Evolutionary conservation across 2,888 invertebrate genomes (phyloP).

Genomic region (Silvanus unidentatus): DNA sequence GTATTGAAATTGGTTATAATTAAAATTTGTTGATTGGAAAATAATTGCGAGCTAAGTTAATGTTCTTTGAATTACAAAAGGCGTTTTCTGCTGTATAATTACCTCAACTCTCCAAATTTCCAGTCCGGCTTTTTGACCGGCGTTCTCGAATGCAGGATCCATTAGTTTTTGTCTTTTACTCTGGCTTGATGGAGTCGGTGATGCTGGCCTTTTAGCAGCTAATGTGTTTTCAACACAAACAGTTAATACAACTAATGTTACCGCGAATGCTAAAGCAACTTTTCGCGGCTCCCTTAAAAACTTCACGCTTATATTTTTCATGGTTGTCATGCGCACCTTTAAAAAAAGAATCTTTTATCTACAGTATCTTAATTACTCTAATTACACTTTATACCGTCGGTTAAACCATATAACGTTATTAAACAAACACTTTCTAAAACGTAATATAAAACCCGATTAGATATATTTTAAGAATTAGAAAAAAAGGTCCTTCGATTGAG

Average conservation of each 20-base stretch:
- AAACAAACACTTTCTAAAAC: no score
- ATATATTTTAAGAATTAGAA: no score
- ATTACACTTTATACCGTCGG: no score
- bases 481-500: no score
- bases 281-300: neutral
- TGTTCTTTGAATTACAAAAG: neutral
- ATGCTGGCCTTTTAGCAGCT: constrained; percentile 11
- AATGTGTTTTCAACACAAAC: neutral
- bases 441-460: no score
- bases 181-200: constrained; percentile 17
- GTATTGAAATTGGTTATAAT: no score
- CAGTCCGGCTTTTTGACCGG: constrained; percentile 62
- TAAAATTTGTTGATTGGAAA: no score
- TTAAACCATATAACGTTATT: no score
- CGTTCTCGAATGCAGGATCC: constrained; percentile 64
- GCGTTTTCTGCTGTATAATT: constrained; percentile 20
- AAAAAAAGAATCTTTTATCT: no score
- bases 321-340: neutral
- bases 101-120: constrained; percentile 82
- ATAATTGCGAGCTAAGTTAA: no score
- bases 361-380: no score
- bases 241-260: neutral
- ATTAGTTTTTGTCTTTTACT: constrained; percentile 40
- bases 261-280: neutral
- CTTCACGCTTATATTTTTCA: neutral